Conservation (phyloP, 1,140 invertebrate genomes). For the Heliothis subflexa region DNA sequence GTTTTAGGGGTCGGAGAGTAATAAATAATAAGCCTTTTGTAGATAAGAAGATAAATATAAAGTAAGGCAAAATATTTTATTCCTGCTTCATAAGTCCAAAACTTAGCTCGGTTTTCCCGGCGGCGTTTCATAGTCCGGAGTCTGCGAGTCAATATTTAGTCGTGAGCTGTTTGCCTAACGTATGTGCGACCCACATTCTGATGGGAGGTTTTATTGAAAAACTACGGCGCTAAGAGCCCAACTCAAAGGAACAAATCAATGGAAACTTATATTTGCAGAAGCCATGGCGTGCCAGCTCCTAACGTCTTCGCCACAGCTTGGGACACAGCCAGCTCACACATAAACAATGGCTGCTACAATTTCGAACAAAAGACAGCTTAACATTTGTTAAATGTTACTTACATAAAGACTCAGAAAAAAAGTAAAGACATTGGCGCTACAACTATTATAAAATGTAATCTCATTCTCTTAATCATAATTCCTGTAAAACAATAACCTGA, state of each 20-base stretch:
- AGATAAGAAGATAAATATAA: no score
- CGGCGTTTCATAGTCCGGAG: background rate
- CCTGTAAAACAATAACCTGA: background rate
- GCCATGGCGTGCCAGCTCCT: constrained; percentile 9
- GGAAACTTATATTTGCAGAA: constrained; percentile 21
- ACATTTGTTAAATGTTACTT: no score
- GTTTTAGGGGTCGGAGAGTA: background rate
- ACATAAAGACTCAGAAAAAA: no score
- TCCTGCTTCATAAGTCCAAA: no score
- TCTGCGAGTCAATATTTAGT: constrained; percentile 13
- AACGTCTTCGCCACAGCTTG: background rate
- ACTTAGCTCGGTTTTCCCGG: background rate
- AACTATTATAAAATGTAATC: no score
- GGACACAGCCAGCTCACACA: constrained; percentile 12
- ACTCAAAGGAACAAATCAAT: constrained; percentile 14
- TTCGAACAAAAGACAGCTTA: background rate
- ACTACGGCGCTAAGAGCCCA: constrained; percentile 5
- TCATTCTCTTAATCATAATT: background rate
- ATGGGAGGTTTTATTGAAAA: constrained; percentile 34
- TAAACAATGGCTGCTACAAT: background rate
- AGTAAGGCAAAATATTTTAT: background rate
- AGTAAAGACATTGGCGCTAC: no score
- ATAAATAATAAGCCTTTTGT: no score
- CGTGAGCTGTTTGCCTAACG: constrained; percentile 10
- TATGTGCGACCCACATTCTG: constrained; percentile 28